These are phyloP conservation scores for Odontothrips loti DNA, from an alignment of 2,888 invertebrate species.

Conservation along the genomic window DNA sequence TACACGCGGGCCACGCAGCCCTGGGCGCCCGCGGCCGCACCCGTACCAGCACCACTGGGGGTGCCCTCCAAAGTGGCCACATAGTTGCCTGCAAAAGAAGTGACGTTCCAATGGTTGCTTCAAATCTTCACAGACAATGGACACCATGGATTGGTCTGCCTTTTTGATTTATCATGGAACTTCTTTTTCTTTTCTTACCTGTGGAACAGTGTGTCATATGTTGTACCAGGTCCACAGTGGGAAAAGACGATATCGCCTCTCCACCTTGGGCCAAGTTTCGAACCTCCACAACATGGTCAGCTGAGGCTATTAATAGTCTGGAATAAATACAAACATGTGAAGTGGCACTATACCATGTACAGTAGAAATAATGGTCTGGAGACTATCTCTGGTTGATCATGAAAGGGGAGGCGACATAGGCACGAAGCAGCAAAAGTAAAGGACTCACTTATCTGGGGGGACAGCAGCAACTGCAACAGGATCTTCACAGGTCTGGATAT, in stretches of 20 bases:
- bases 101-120: no score
- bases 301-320: conserved; percentile 56
- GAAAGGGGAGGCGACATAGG: no score
- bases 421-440: neutral
- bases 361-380: no score
- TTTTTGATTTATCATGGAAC: neutral
- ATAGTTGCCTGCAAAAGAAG: conserved; percentile 55
- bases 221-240: conserved; percentile 67
- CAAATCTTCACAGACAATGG: neutral
- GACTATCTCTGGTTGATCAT: no score
- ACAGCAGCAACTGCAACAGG: conserved; percentile 62
- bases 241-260: conserved; percentile 57
- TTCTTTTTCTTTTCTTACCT: conserved; percentile 48
- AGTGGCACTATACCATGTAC: neutral
- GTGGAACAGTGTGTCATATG: conserved; percentile 62
- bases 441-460: conserved; percentile 48
- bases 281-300: conserved; percentile 59
- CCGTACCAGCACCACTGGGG: conserved; percentile 48
- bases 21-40: conserved; percentile 42
- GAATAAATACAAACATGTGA: conserved; percentile 31
- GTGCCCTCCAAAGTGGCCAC: conserved; percentile 58
- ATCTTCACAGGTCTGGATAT: conserved; percentile 60
- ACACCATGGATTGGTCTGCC: neutral
- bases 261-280: conserved; percentile 51
- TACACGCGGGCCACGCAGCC: conserved; percentile 62